Conservation (phyloP, 2,888 invertebrate species). For the Phengaris alcon region DNA sequence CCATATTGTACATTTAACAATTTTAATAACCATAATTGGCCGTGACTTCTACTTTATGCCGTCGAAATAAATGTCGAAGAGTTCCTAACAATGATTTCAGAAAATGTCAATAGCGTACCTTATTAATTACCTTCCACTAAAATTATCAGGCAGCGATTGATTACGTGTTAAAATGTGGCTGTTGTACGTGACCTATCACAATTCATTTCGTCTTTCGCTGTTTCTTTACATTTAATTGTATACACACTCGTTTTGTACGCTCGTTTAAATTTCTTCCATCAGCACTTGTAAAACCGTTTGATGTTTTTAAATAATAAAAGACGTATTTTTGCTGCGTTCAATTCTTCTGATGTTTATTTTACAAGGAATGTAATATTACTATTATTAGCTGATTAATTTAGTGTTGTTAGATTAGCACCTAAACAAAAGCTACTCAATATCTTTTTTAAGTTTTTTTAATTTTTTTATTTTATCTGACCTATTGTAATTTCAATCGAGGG, state of each 20-base stretch:
- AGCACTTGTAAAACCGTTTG: background rate
- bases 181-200: slow-evolving; percentile 25
- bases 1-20: background rate
- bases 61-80: too few relatives aligned
- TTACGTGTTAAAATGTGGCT: slow-evolving; percentile 12
- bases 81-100: too few relatives aligned
- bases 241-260: slow-evolving; percentile 15
- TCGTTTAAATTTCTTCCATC: background rate
- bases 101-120: background rate
- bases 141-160: background rate
- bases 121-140: background rate
- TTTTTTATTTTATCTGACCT: background rate
- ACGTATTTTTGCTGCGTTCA: background rate
- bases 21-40: too few relatives aligned
- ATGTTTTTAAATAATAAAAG: slow-evolving; percentile 7
- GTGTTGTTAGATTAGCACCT: too few relatives aligned
- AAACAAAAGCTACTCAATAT: too few relatives aligned
- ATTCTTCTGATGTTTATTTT: background rate
- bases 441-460: too few relatives aligned
- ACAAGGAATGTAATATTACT: too few relatives aligned
- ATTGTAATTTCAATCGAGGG: background rate
- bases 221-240: slow-evolving; percentile 12
- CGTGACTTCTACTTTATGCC: too few relatives aligned
- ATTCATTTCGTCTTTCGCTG: slow-evolving; percentile 19
- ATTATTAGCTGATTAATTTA: too few relatives aligned